Percentiles rank a stretch among this genome's conserved stretches.
Evolutionary conservation across 2,888 invertebrate genomes (phyloP).

Genomic region (Hirtodrosophila duncani): DNA sequence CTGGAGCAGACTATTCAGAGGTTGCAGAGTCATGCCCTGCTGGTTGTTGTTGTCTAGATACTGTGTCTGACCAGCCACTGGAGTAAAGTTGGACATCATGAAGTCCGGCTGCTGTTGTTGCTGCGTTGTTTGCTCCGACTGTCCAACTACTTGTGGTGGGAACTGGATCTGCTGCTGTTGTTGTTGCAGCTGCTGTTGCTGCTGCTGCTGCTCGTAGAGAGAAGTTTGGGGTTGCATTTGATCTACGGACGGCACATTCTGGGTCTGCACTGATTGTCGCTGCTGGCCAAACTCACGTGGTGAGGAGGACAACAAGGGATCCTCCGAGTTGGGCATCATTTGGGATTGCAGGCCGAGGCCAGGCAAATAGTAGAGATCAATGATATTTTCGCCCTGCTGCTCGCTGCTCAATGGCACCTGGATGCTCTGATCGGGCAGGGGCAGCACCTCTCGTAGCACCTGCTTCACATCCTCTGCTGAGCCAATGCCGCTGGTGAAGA

Average conservation of each 20-base stretch:
- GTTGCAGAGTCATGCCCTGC: slow-evolving; percentile 42
- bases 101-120: slow-evolving; percentile 44
- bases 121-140: slow-evolving; percentile 23
- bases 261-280: slow-evolving; percentile 49
- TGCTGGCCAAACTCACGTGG: slow-evolving; percentile 85
- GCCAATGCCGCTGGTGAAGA: slow-evolving; percentile 89
- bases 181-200: slow-evolving; percentile 21
- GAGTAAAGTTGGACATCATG: slow-evolving; percentile 46
- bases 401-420: slow-evolving; percentile 78
- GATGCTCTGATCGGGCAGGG: slow-evolving; percentile 87
- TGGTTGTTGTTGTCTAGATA: slow-evolving; percentile 42
- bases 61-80: slow-evolving; percentile 52
- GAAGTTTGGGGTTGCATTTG: slow-evolving; percentile 25
- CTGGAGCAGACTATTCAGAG: slow-evolving; percentile 57
- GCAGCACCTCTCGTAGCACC: slow-evolving; percentile 89
- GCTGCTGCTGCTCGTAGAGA: slow-evolving; percentile 21
- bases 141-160: slow-evolving; percentile 33
- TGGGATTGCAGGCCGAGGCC: slow-evolving; percentile 84
- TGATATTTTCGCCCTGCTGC: slow-evolving; percentile 77
- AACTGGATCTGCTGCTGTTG: slow-evolving; percentile 36
- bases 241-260: slow-evolving; percentile 23
- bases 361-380: slow-evolving; percentile 78
- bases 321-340: slow-evolving; percentile 93
- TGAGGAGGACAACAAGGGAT: slow-evolving; percentile 89
- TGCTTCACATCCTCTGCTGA: slow-evolving; percentile 92